Percentiles rank a stretch among this genome's conserved stretches.
These are phyloP conservation scores for Operophtera brumata DNA, from an alignment of 2,888 invertebrate genomes.

Conservation along the genomic window DNA sequence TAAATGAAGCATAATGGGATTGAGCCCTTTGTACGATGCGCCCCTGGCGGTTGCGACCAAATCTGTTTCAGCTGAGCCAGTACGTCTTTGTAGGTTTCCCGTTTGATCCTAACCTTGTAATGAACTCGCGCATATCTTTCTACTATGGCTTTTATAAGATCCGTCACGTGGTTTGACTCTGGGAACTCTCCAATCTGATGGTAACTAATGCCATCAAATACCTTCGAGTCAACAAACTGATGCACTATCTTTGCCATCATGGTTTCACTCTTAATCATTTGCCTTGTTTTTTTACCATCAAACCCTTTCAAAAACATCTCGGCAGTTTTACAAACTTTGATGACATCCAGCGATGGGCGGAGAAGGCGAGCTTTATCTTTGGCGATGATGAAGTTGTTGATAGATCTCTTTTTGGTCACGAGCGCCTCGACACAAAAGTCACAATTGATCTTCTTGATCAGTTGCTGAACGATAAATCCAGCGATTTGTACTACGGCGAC, in stretches of 20 bases:
- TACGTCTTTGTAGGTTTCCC: slow-evolving; percentile 1
- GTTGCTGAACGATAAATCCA: slow-evolving; percentile 6
- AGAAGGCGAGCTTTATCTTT: slow-evolving; percentile 2
- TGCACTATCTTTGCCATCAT: slow-evolving; percentile 12
- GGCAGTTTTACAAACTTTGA: slow-evolving; percentile 11
- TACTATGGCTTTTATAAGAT: slow-evolving; percentile 11
- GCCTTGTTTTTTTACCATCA: slow-evolving; percentile 1
- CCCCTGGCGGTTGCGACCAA: neutral
- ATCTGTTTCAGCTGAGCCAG: neutral
- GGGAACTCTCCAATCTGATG: slow-evolving; percentile 16
- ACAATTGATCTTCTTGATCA: slow-evolving; percentile 7
- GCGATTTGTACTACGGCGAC: slow-evolving; percentile 8
- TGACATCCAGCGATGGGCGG: slow-evolving; percentile 8
- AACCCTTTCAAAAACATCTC: slow-evolving; percentile 5
- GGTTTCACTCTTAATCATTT: neutral
- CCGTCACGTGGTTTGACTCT: slow-evolving; percentile 13
- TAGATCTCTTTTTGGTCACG: slow-evolving; percentile 1
- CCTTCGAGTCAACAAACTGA: slow-evolving; percentile 7
- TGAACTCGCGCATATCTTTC: slow-evolving; percentile 6
- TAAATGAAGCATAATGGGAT: neutral
- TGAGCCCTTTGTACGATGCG: neutral
- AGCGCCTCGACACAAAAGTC: slow-evolving; percentile 13
- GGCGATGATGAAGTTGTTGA: slow-evolving; percentile 6
- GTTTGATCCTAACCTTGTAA: neutral
- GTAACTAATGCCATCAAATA: slow-evolving; percentile 10